Evolutionary conservation across 1,140 invertebrate genomes (phyloP), one percentile per base, ranked within the genome.

Genomic region (Rhagoletis zephyria): DNA sequence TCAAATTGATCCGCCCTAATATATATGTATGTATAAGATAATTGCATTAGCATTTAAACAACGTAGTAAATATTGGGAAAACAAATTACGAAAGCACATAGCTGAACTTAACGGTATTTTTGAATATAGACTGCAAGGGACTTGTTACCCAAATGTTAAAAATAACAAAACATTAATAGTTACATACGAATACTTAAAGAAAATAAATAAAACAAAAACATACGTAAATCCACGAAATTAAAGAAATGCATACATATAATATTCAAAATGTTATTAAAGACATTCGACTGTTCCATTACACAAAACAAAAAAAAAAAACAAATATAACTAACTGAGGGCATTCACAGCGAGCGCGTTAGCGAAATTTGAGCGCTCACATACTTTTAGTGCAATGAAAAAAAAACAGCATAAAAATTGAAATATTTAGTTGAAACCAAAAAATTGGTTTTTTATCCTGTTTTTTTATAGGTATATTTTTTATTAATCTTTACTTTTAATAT

Each of bases 121-220:
- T 30, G 48, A 81, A 81, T 48, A 81, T 81, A 81, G 74, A 81
- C 74, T 81, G 74, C 45, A 81, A 56, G 74, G 74, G 16, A n/a
- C 74, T 56, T 56, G 74, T 19, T 51, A 48, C 61, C 61, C 61
- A n/a, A n/a, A 42, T 81, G 74, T 51, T 56, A 42, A 81, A 30
- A 81, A 63, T 85, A 87, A 85, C 64, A 64, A 87, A 87, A 77
- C 70, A 85, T 85, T 87, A 87, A 63, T 65, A 63, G 77, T 87
- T 85, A 85, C 74, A 85, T 67, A 87, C 74, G 65, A 87, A 19
- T 64, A 85, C 45, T 59, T 70, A 40, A 65, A 30, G 70, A 40
- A 87, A 19, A 12, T 16, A 87, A 16, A 40, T 51, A 51, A 30
- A 7, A 9, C 42, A 87, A 45, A 19, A 5, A 81, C 45, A 81